Evolutionary conservation across 23 tunicate species (phyloP).

Genomic region (Botrylloides violaceus): DNA sequence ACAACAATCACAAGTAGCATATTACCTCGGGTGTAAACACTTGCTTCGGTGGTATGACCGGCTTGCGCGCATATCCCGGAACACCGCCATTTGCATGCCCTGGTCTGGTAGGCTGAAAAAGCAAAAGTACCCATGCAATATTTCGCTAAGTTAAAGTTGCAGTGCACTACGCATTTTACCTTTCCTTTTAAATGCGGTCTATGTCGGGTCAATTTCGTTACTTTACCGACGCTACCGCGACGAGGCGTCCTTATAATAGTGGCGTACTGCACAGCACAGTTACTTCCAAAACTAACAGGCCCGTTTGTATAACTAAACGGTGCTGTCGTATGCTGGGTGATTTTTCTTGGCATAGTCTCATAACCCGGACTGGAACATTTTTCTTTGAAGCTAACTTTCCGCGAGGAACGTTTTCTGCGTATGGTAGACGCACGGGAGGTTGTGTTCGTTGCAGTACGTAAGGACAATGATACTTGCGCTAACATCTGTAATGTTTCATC

Average conservation of each 20-base stretch:
- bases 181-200: constrained; percentile 19
- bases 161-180: constrained; percentile 2
- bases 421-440: background rate
- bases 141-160: background rate
- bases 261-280: constrained; percentile 3
- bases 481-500: constrained; percentile 66
- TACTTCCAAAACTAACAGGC: background rate
- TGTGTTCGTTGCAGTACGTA: constrained; percentile 28
- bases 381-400: background rate
- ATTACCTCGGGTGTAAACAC: constrained; percentile 84
- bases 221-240: constrained; percentile 22
- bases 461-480: constrained; percentile 51
- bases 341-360: constrained; percentile 7
- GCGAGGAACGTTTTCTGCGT: background rate
- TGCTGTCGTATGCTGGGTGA: background rate
- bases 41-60: constrained; percentile 64
- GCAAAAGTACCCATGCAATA: background rate
- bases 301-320: background rate
- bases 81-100: constrained; percentile 39
- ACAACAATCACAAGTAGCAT: too few relatives aligned
- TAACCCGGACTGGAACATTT: background rate
- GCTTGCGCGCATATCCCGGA: constrained; percentile 26
- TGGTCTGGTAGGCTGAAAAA: constrained; percentile 65
- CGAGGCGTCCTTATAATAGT: constrained; percentile 12
- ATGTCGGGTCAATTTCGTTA: constrained; percentile 21